Base-by-base conservation (phyloP, 2,797 vertebrate genomes). In the Hippoglossus hippoglossus region DNA sequence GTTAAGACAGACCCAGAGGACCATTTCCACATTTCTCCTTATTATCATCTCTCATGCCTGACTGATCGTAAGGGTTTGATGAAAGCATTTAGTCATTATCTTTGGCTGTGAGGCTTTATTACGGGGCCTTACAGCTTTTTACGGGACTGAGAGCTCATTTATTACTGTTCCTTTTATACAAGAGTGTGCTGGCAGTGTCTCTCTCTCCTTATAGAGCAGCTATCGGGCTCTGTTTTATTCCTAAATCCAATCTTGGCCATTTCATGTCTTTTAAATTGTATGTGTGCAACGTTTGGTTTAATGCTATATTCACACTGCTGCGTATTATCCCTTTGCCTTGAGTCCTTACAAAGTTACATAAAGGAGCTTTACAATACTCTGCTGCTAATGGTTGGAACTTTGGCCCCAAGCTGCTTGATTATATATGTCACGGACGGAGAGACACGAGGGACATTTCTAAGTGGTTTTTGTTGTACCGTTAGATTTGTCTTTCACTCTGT, bases 121-220 rank as follows among this genome's bases (percentile, higher is more conserved):
- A 74, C 44, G 26, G 28, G 7, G 9, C 56, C 67, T 65, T 52
- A 21, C 34, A 55, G 71, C 68, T 51, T 79, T 69, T 66, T 57
- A 79, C 64, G 22, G 57, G 64, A 77, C 64, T 73, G 59, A 75
- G 81, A 84, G 63, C 4, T 2, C 31, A 71, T 28, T 80, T 66
- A 73, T 82, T 57, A 9, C 28, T 71, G 70, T 53, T 67, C 47
- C 63, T 83, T 83, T 80, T 64, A 67, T 77, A 50, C 47, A 57
- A 39, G 49, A 63, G 21, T 62, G 78, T 67, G 60, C 74, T 46
- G 21, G 10, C 25, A 5, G n/a, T 55, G 49, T 21, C 15, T 28
- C n/a, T 62, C 21, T 24, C n/a, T 54, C 21, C 12, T 51, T 67
- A 47, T 18, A 59, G 51, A 75, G 39, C 24, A 68, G 26, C 66